Base-by-base conservation (phyloP, 2,888 invertebrate species). In the Drosophila nr. medialis region DNA sequence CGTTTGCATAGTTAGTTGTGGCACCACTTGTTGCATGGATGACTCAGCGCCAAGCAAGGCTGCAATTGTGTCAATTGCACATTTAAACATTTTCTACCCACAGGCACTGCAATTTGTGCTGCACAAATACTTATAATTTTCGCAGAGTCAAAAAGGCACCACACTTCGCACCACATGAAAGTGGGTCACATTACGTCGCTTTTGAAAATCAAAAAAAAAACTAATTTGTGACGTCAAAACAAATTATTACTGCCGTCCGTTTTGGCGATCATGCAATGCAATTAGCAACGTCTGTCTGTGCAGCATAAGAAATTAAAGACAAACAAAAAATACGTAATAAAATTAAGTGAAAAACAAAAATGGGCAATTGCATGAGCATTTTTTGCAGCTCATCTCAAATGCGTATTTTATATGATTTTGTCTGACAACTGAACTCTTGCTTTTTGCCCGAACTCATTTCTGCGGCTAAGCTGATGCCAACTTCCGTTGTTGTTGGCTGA, bases 101-200 rank as follows among this genome's bases (percentile, higher is more conserved):
- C 42, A 63, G 63, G 53, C 70, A 38, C 56, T 64, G 67, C 72
- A 75, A 83, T 77, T 87, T 87, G 70, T 68, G 79, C 77, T 75
- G 83, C 81, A 83, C 65, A 80, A 79, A 83, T 83, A 80, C 73
- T 81, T 72, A 78, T 84, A 78, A 82, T 74, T 55, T 55, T 71
- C 69, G 67, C 80, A 64, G 69, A 75, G 55, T 30, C 72, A 76
- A 82, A 71, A 74, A 73, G 63, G 53, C 78, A 81, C 30, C 30
- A 15, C 24, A 45, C 60, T 72, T 62, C 61, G 67, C 70, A 63
- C 64, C 73, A 69, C 59, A 71, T 48, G 59, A 81, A 86, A 89
- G 83, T 87, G 76, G 86, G 89, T 83, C 85, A 89, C 61, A 78
- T 89, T 87, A 87, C 86, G 80, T 86, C 69, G 87, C 74, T 83